Evolutionary conservation across 2,113 vertebrate species (phyloP).

Genomic region (Mustelus asterias): DNA sequence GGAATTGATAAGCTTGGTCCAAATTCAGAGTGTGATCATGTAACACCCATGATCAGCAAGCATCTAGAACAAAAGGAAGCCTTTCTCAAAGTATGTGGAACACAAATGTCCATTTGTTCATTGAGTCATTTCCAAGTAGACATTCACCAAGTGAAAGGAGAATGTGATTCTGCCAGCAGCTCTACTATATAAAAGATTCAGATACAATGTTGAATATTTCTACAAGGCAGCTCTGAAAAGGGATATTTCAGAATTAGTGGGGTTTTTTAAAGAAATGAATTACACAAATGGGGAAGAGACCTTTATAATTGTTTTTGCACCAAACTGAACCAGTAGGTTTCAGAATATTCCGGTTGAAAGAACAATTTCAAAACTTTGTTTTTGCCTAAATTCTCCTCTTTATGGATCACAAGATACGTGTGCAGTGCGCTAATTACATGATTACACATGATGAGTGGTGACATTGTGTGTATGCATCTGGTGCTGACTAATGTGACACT

Average conservation of each 20-base stretch:
- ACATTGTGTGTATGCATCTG: neutral
- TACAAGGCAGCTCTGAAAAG: neutral
- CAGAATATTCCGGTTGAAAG: neutral
- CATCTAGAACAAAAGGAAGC: slow-evolving; percentile 97
- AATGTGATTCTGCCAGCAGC: neutral
- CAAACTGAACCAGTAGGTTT: too few relatives aligned
- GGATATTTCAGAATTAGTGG: neutral
- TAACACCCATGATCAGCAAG: slow-evolving; percentile 97
- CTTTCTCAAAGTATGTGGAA: slow-evolving; percentile 76
- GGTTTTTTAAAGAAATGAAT: neutral
- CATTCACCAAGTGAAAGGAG: neutral
- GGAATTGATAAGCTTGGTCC: slow-evolving; percentile 94
- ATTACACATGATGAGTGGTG: neutral
- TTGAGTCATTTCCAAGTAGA: neutral
- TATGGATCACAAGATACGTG: neutral
- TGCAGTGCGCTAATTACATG: neutral
- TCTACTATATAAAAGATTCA: neutral
- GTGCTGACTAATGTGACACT: neutral
- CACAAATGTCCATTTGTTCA: neutral
- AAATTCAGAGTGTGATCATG: slow-evolving; percentile 92
- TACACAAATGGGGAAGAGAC: neutral
- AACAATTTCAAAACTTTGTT: neutral
- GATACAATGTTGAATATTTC: neutral
- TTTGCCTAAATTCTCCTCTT: neutral
- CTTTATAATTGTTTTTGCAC: neutral